Conservation (phyloP, 2,797 vertebrate species). For the Liparis tanakae region DNA sequence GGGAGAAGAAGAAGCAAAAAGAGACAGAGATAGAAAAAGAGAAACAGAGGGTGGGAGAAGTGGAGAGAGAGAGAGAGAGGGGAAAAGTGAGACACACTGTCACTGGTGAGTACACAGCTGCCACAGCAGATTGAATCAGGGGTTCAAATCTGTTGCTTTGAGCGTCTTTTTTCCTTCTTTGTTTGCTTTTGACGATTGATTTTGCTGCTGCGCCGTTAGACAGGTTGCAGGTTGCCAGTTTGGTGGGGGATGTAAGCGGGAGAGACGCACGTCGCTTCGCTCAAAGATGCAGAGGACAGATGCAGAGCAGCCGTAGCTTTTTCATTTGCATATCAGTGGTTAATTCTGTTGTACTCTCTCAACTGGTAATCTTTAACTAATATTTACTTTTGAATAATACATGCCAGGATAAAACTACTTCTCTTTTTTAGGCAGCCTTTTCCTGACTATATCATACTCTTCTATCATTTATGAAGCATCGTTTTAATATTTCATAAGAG, state of each 20-base stretch:
- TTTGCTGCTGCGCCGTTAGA: constrained; percentile 58
- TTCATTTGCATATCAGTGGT: constrained; percentile 46
- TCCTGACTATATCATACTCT: constrained; percentile 54
- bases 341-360: constrained; percentile 40
- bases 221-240: constrained; percentile 72
- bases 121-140: constrained; percentile 65
- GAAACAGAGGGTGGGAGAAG: constrained; percentile 5
- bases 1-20: constrained; percentile 7
- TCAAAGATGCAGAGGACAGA: constrained; percentile 44
- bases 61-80: constrained; percentile 46
- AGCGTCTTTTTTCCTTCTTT: constrained; percentile 55
- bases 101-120: constrained; percentile 79
- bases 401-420: constrained; percentile 28
- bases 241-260: constrained; percentile 48
- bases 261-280: constrained; percentile 22
- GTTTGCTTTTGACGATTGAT: constrained; percentile 47
- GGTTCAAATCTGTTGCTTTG: constrained; percentile 58
- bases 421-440: constrained; percentile 28
- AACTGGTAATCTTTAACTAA: constrained; percentile 23
- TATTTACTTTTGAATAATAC: constrained; percentile 54
- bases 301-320: constrained; percentile 54
- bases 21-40: background rate
- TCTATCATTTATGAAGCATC: constrained; percentile 70
- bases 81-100: constrained; percentile 72
- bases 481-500: constrained; percentile 79